A percentile compares a stretch with the other conserved stretches of the same genome.
Evolutionary conservation across 2,888 invertebrate species (phyloP).

Genomic region (Drosophila vallismaia): DNA sequence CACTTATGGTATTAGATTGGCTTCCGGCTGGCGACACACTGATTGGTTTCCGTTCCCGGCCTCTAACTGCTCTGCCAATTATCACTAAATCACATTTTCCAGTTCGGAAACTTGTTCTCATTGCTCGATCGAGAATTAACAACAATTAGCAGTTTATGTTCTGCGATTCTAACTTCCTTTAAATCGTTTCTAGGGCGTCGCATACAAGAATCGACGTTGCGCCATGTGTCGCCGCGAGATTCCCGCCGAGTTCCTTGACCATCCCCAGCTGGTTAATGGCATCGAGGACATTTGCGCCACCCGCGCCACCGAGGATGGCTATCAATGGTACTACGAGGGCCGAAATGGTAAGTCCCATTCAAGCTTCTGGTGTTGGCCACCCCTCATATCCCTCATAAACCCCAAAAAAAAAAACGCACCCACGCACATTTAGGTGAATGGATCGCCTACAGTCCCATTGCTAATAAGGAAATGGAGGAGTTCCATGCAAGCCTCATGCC

Average conservation of each 20-base stretch:
- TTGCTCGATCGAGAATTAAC: background rate
- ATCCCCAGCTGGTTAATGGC: conserved; percentile 90
- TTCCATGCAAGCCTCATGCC: conserved; percentile 86
- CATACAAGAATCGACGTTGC: conserved; percentile 93
- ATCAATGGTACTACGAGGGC: conserved; percentile 98
- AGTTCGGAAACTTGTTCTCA: conserved; percentile 8
- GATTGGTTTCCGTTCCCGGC: conserved; percentile 1
- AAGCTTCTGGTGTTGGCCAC: conserved; percentile 49
- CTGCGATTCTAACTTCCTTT: background rate
- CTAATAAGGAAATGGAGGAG: conserved; percentile 92
- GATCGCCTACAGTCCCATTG: conserved; percentile 98
- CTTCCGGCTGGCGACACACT: conserved; percentile 25
- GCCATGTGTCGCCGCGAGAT: conserved; percentile 97
- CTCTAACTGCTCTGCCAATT: conserved; percentile 5
- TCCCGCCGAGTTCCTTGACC: conserved; percentile 93
- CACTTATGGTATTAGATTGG: conserved; percentile 13
- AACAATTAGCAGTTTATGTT: background rate
- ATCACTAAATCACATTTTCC: conserved; percentile 20
- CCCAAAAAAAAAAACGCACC: conserved; percentile 37
- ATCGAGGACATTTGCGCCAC: conserved; percentile 84
- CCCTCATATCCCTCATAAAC: conserved; percentile 42
- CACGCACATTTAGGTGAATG: conserved; percentile 86
- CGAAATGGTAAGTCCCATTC: conserved; percentile 89
- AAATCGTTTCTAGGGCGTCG: conserved; percentile 87
- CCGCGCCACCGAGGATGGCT: conserved; percentile 87